Conservation (phyloP, 2,797 vertebrate genomes). For the Dipus sagitta region DNA sequence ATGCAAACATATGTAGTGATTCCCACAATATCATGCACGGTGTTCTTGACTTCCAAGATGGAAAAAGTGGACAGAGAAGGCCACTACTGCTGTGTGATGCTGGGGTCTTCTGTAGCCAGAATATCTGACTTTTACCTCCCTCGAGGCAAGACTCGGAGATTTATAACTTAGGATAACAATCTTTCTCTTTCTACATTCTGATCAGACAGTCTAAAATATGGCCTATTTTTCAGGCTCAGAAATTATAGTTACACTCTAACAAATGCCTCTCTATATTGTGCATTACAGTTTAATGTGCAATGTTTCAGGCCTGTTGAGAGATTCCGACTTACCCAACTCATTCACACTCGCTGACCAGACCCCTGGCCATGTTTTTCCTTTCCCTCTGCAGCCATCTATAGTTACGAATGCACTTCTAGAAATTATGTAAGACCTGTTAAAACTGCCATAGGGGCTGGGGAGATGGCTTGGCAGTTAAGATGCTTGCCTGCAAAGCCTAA, state of each 20-base stretch:
- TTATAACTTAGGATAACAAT: background rate
- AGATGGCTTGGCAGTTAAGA: no score
- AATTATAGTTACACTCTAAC: background rate
- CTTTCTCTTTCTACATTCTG: slow-evolving; percentile 32
- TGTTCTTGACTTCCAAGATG: slow-evolving; percentile 42
- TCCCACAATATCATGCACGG: background rate
- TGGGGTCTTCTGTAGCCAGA: background rate
- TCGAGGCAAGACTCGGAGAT: slow-evolving; percentile 26
- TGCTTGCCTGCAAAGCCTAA: no score
- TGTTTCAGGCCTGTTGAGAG: background rate
- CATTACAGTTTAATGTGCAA: slow-evolving; percentile 37
- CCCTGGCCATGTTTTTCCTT: background rate
- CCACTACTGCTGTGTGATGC: background rate
- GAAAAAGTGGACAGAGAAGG: slow-evolving; percentile 11
- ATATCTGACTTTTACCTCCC: background rate
- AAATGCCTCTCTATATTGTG: background rate
- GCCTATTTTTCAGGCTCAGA: slow-evolving; percentile 1
- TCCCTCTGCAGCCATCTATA: background rate
- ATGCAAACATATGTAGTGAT: slow-evolving; percentile 18
- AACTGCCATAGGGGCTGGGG: background rate
- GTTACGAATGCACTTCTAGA: background rate
- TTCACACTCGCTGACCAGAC: background rate
- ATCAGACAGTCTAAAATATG: slow-evolving; percentile 26
- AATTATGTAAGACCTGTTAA: background rate
- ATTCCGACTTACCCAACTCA: background rate